Base-by-base conservation (phyloP, 1,140 invertebrate genomes). In the Pseudoatta argentina region DNA sequence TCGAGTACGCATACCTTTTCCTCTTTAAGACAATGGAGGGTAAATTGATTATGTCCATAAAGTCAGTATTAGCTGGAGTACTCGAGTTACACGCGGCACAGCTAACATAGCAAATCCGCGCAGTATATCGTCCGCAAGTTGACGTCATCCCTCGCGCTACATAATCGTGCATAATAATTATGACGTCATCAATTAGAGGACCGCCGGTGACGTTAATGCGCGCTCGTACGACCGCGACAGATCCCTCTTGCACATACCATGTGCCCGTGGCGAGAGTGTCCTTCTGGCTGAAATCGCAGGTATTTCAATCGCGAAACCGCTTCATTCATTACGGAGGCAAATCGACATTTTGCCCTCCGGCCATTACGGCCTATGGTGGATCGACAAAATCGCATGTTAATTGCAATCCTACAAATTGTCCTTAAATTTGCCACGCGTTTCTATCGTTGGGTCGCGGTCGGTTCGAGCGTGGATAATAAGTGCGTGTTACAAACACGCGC, bases 81-180 rank as follows among this genome's bases (percentile, higher is more conserved):
- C 39, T 63, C n/a, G 7, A 34, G 12, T 34, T 51, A 39, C 44
- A 51, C 18, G 44, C 57, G 55, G 44, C 79, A 16, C 18, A 16
- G 79, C 57, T 51, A 83, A 51, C 79, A 83, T 34, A 55, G 55
- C 69, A 66, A 44, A 64, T 24, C 27, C 73, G 24, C 39, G 66
- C 61, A 91, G 89, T 90, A 90, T 90, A 90, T 90, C 72, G 89
- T 87, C 53, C 75, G 83, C 89, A 86, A 89, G 79, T 91, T 88
- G 91, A 89, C 91, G 90, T 89, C 88, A 79, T 88, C 77, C 55
- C 55, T 88, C 71, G 59, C 71, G 86, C 90, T 91, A 91, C 88
- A 88, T 91, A 91, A 91, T 91, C 91, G 91, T 87, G 88, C 88
- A 86, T 91, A 90, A 92, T 92, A 92, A 92, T 92, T 92, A 92